Base-by-base conservation (phyloP, 2,113 vertebrate species). In the Tupaia chinensis region DNA sequence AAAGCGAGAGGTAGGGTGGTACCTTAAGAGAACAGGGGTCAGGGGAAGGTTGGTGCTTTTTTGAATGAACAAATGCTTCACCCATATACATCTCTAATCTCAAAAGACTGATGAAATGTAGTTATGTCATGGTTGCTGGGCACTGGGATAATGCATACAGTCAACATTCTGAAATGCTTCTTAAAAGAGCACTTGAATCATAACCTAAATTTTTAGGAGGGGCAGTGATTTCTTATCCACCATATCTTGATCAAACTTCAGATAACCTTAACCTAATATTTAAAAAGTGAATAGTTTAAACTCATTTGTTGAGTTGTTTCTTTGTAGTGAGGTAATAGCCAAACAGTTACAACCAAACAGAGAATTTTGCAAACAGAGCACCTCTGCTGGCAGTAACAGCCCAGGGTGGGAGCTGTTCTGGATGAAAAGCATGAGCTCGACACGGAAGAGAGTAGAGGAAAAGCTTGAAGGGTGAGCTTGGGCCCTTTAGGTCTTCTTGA, bases 211-310 rank as follows among this genome's bases (percentile, higher is more conserved):
- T 98, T 98, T 98, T 97, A 96, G 97, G 96, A 97, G 96, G 97
- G 97, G 97, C 91, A 93, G 93, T 93, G 87, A 97, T 92, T 98
- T 98, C 96, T 97, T 98, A 97, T 98, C 97, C 87, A 91, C 95
- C 89, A 13, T 97, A 98, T 98, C 97, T 98, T 98, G 97, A 98
- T 97, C 97, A 98, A 97, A 97, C 97, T 96, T 96, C 80, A 98
- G 97, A 97, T 97, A 98, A 83, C 84, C 94, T 95, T 97, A 98
- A 96, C 87, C 97, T 98, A 98, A 98, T 98, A 98, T 98, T 98
- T 98, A 97, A 93, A 94, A 97, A 97, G 97, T 32, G 89, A 98
- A 97, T 97, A 98, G 97, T 97, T 98, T 97, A 98, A 97, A 96
- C 95, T 97, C 97, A 96, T 96, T 95, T 92, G 94, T 95, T 53